A percentile compares a stretch with the other conserved stretches of the same genome.
phyloP scores from a whole-genome alignment of 2,113 vertebrate species.

The Protomyctophum bolini region DNA sequence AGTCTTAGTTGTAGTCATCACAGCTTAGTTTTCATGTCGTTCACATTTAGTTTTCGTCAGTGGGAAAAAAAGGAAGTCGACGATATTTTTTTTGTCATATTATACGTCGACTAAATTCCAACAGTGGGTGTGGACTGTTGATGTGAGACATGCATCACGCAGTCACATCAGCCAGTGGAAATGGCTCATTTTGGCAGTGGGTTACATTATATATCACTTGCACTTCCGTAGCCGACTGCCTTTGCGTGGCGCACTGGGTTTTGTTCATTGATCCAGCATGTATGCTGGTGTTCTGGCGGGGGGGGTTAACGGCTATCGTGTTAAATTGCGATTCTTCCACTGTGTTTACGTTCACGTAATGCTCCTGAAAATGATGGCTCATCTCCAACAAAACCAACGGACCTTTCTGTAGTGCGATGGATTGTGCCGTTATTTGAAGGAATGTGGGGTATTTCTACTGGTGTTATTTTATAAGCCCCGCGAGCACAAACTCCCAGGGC shows the following conservation, averaged over 20 bases:
- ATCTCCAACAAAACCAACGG: conserved; percentile 22
- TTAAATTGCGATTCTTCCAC: conserved; percentile 56
- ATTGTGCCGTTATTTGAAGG: conserved; percentile 39
- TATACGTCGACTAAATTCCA: too few species aligned
- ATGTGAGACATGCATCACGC: conserved; percentile 26
- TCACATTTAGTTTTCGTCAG: too few species aligned
- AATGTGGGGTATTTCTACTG: conserved; percentile 16
- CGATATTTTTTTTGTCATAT: neutral
- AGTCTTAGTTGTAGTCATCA: too few species aligned
- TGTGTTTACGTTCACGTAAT: conserved; percentile 36
- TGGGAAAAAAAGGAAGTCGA: too few species aligned
- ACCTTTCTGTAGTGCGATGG: conserved; percentile 21
- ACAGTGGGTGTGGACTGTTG: neutral
- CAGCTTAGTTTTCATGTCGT: too few species aligned
- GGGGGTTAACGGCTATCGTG: conserved; percentile 7
- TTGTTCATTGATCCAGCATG: conserved; percentile 38
- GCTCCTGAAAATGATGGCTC: neutral
- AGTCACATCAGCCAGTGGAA: conserved; percentile 7
- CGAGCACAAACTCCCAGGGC: conserved; percentile 3
- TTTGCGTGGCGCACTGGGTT: neutral
- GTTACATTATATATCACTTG: conserved; percentile 12
- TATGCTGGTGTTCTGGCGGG: conserved; percentile 33
- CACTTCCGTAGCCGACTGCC: neutral
- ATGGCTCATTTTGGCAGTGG: conserved; percentile 5
- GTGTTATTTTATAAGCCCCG: conserved; percentile 41